Base-by-base conservation (phyloP, 2,113 vertebrate species). In the Hippocampus abdominalis region DNA sequence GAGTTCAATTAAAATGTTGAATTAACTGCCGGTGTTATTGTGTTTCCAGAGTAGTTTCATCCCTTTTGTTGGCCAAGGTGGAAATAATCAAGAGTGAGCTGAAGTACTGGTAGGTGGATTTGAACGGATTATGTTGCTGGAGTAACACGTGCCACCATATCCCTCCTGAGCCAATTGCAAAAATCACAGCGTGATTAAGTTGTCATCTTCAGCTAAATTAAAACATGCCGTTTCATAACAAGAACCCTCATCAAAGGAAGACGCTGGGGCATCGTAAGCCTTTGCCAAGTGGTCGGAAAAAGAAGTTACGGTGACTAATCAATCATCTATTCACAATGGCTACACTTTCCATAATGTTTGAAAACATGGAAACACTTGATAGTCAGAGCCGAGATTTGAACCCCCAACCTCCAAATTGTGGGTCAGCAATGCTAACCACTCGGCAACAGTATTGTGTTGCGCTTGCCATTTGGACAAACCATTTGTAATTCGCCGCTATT, bases 191-290 rank as follows among this genome's bases (percentile, higher is more conserved):
- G 79, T 82, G 81, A 90, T 89, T 84, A 87, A 81, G 82, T 89
- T 91, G 84, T 86, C 83, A 87, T 89, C 86, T 83, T 71, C 72
- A 86, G 83, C 71, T 74, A 86, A 89, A 91, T 90, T 87, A 90
- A 88, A 89, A 87, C 88, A 87, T 85, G 83, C 85, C 78, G 78
- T 74, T 72, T 80, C 75, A 78, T 88, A 85, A 88, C 84, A 87
- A 79, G 79, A 78, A 88, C 81, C 70, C 80, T 83, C 81, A 86
- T 84, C 77, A 83, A 85, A 79, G 65, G 70, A 77, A 78, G 73
- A 62, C 74, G 72, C 56, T 74, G 76, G 51, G 66, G 78, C 53
- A 81, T 78, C 79, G 81, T 83, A 83, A 80, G 76, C 79, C 72
- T 25, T 64, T 40, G 71, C 67, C 77, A 77, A 89, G 78, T 81